Percentiles rank a stretch among this genome's conserved stretches.
These are phyloP conservation scores for Candoia aspera DNA, from an alignment of 2,113 vertebrate genomes.

Conservation along the genomic window DNA sequence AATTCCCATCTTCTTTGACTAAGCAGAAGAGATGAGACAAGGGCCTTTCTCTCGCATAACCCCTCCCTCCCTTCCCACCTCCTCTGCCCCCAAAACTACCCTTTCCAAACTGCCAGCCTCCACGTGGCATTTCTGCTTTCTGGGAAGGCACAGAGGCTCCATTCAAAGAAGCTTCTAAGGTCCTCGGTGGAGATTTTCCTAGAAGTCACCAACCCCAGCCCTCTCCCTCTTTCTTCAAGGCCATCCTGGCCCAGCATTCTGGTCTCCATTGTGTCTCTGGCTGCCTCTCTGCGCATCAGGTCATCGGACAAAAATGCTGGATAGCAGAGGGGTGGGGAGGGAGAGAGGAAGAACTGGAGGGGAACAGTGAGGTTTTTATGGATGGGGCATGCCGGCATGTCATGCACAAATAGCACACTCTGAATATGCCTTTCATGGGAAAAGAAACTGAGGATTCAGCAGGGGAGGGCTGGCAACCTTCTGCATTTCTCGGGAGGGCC, in stretches of 20 bases:
- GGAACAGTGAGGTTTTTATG: neutral
- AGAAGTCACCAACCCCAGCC: too few relatives aligned
- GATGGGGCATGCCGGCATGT: fast-evolving
- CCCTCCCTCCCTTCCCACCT: too few relatives aligned
- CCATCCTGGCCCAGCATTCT: neutral
- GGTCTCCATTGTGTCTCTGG: neutral
- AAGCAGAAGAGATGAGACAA: neutral
- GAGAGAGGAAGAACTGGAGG: neutral
- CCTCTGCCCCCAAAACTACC: neutral
- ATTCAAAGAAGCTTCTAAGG: neutral
- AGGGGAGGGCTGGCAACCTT: neutral
- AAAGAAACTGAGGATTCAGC: neutral
- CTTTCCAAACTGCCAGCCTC: neutral
- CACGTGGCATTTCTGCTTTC: neutral
- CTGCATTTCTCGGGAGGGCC: neutral
- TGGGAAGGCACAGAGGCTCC: neutral
- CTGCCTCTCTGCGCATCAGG: neutral
- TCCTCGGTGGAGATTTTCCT: too few relatives aligned
- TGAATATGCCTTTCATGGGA: slow-evolving; percentile 3
- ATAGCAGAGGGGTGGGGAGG: neutral
- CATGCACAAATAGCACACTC: neutral
- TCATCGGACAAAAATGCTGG: neutral
- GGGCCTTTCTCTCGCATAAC: neutral
- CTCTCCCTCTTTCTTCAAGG: neutral
- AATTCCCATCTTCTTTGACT: neutral